Base-by-base conservation (phyloP, 2,113 vertebrate species). In the Thymallus thymallus region DNA sequence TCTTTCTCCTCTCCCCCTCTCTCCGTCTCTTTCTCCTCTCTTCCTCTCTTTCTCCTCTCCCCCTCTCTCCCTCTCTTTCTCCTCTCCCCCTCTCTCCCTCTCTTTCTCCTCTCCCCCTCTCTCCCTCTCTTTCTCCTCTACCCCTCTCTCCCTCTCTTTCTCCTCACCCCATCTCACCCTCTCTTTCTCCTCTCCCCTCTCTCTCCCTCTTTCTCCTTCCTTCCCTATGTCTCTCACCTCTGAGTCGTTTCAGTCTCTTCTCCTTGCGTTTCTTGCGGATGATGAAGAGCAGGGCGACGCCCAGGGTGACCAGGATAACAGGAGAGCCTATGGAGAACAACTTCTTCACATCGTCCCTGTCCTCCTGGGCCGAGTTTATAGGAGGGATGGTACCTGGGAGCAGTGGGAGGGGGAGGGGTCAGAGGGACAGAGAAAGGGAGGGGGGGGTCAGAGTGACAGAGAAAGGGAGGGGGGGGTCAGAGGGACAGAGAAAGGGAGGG, bases 231-330 rank as follows among this genome's bases (percentile, higher is more conserved):
- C 12, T 32, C 92, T 90, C 81, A 98, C 98, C 98, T 93, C 98
- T 85, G 13, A 99, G 94, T 77, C 98, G 90, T 88, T 99, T 99
- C 48, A 99, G 93, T 56, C 98, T 86, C 86, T 98, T 98, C 85
- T 99, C 97, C 85, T 98, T 98, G 89, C 98, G 96, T 87, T 99
- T 98, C 91, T 97, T 99, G 84, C 97, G 95, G 63, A 99, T 93
- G 20, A 99, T 93, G 85, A 99, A 97, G 78, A 99, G 95, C 82
- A 99, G 88, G 0, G 96, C 98, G 60, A 96, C 94, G 0, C 96
- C 97, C 23, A 99, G 88, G 0, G 95, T 98, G 58, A 96, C 94
- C 87, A 99, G 91, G 86, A 99, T 98, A 76, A 99, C 95, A 0
- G 97, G 98, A 71, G 96, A 98, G 85, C 95, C 96, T 0, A 99